Conservation (phyloP, 2,113 vertebrate genomes). For the Rhinopithecus roxellana region DNA sequence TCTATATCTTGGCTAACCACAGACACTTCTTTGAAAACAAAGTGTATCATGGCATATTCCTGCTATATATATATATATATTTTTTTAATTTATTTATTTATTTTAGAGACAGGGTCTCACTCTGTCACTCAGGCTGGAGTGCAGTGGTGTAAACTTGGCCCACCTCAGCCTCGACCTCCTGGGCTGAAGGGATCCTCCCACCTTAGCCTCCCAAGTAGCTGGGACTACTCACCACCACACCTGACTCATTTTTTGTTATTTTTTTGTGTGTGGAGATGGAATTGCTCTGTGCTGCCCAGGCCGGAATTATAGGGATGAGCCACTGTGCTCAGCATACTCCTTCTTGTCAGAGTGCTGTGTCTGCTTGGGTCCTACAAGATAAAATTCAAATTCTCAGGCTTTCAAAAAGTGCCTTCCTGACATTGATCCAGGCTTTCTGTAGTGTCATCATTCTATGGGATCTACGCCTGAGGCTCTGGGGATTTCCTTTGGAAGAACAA, state of each 20-base stretch:
- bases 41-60: not conserved
- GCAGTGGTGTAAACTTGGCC: no score
- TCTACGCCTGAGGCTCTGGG: not conserved
- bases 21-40: constrained; percentile 34
- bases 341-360: not conserved
- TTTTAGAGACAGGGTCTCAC: no score
- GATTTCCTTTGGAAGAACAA: not conserved
- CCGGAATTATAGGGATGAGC: no score
- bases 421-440: not conserved
- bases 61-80: not conserved
- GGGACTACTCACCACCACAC: no score
- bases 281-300: no score
- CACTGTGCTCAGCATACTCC: not conserved
- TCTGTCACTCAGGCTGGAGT: no score
- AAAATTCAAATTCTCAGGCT: constrained; percentile 8
- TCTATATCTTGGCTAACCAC: not conserved
- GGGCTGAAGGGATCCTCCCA: no score
- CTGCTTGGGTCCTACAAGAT: constrained; percentile 17
- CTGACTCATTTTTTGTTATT: no score
- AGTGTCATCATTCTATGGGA: not conserved
- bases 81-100: rapidly evolving
- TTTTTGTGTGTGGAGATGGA: no score
- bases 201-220: no score
- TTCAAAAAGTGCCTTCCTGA: not conserved
- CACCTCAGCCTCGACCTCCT: no score